Percentiles rank a stretch among this genome's conserved stretches.
phyloP scores from a whole-genome alignment of 2,888 invertebrate species.

The Nomada hirtipes region DNA sequence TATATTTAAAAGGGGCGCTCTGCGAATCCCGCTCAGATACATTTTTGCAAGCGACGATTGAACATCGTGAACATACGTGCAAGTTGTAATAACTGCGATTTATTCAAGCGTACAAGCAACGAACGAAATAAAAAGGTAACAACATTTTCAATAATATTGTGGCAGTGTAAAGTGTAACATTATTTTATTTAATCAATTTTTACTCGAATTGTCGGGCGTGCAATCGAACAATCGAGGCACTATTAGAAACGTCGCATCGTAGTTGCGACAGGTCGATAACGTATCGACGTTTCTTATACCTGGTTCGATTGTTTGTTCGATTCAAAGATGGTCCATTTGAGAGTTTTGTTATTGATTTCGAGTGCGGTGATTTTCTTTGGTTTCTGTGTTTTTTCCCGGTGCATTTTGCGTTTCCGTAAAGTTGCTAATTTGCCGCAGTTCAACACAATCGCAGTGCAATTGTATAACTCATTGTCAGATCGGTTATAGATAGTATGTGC shows the following conservation, averaged over 20 bases:
- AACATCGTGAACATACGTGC: conserved; percentile 13
- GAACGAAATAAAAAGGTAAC: conserved; percentile 41
- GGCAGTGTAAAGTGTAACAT: background rate
- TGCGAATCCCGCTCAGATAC: conserved; percentile 19
- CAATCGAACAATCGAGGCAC: no score
- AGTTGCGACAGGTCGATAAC: conserved; percentile 9
- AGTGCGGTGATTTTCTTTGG: background rate
- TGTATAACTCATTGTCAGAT: background rate
- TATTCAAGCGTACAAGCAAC: conserved; percentile 12
- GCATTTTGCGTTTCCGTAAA: background rate
- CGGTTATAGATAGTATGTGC: conserved; percentile 1
- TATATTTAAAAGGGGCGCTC: conserved; percentile 64
- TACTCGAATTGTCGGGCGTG: background rate
- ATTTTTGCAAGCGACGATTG: conserved; percentile 40
- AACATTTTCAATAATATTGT: background rate
- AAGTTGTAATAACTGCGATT: conserved; percentile 11
- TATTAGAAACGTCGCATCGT: conserved; percentile 4
- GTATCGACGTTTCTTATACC: background rate
- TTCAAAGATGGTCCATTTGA: background rate
- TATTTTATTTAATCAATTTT: background rate
- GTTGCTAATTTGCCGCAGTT: no score
- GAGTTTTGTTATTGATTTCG: background rate
- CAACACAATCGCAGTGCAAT: background rate
- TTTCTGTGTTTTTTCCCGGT: background rate
- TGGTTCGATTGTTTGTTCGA: conserved; percentile 3